A percentile compares a stretch with the other conserved stretches of the same genome.
phyloP scores from a whole-genome alignment of 2,113 vertebrate species.

The Varanus komodoensis region DNA sequence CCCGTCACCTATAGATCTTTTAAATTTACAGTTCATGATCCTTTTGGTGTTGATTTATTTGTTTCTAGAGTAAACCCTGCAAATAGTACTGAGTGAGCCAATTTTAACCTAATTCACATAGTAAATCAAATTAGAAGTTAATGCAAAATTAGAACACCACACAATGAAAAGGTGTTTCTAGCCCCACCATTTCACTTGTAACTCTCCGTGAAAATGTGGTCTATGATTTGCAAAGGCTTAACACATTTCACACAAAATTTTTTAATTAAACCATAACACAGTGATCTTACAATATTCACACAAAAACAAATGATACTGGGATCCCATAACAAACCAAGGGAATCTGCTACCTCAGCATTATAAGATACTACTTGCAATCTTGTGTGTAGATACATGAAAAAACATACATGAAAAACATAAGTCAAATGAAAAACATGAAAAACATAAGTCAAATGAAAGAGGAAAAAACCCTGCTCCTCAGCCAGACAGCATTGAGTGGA shows the following conservation, averaged over 20 bases:
- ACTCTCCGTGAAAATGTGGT: constrained; percentile 34
- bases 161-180: constrained; percentile 51
- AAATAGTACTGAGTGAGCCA: not conserved
- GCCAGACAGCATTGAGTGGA: not conserved
- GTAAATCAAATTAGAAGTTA: constrained; percentile 55
- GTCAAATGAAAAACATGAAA: too few relatives aligned
- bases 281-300: not conserved
- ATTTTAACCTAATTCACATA: not conserved
- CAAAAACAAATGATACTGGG: not conserved
- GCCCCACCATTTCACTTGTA: constrained; percentile 42
- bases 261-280: not conserved
- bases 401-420: too few relatives aligned
- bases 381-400: too few relatives aligned
- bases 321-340: not conserved
- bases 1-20: not conserved
- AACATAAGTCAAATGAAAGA: not conserved
- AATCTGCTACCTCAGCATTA: not conserved
- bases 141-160: not conserved
- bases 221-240: not conserved
- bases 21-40: not conserved
- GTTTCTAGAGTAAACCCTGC: not conserved
- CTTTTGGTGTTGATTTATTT: not conserved
- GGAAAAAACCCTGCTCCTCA: not conserved
- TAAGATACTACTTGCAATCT: constrained; percentile 1
- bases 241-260: constrained; percentile 17